These are phyloP conservation scores for Vandiemenella viatica DNA, from an alignment of 2,888 invertebrate genomes.

Conservation along the genomic window DNA sequence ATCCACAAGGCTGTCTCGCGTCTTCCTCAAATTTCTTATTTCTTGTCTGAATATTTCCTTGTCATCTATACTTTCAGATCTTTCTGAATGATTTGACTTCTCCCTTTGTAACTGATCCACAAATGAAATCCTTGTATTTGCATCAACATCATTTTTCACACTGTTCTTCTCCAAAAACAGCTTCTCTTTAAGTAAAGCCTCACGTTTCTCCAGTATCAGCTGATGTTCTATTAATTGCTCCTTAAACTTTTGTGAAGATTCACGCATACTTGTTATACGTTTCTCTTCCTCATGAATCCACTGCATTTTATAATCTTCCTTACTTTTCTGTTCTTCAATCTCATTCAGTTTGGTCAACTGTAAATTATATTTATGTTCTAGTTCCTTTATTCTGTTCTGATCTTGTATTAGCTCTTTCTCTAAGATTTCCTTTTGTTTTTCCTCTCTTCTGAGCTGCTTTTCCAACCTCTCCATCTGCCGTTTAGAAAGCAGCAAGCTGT, in stretches of 20 bases:
- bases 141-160: conserved; percentile 41
- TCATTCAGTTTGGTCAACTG: no score
- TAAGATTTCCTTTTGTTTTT: conserved; percentile 50
- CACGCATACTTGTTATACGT: conserved; percentile 14
- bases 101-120: conserved; percentile 53
- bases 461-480: conserved; percentile 61
- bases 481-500: conserved; percentile 55
- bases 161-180: conserved; percentile 15
- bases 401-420: conserved; percentile 46
- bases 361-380: conserved; percentile 28
- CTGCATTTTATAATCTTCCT: conserved; percentile 11
- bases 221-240: conserved; percentile 16
- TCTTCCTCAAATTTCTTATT: conserved; percentile 62
- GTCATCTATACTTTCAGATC: conserved; percentile 37
- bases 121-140: conserved; percentile 50
- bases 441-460: conserved; percentile 56
- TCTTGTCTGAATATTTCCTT: conserved; percentile 58
- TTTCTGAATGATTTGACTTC: conserved; percentile 50
- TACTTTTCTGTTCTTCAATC: no score
- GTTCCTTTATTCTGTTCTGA: conserved; percentile 30
- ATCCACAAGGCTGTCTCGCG: conserved; percentile 60
- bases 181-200: conserved; percentile 18
- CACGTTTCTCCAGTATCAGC: conserved; percentile 16
- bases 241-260: conserved; percentile 17
- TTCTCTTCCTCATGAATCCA: conserved; percentile 19